Evolutionary conservation across 2,797 vertebrate species (phyloP).

Genomic region (Chelonia mydas): DNA sequence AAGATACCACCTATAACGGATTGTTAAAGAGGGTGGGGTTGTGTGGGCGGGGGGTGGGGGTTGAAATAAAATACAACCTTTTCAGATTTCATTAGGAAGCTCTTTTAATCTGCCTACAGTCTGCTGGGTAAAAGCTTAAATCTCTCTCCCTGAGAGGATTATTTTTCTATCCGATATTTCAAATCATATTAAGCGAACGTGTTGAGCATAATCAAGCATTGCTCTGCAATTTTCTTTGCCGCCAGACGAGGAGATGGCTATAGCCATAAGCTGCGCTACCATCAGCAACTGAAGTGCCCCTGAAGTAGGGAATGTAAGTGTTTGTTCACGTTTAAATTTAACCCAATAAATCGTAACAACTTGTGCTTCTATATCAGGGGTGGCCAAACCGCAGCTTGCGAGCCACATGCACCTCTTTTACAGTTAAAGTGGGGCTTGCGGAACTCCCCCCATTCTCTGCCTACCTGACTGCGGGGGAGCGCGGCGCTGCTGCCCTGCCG

Average conservation of each 20-base stretch:
- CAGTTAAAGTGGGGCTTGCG: no score
- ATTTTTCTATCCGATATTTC: background rate
- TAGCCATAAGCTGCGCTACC: background rate
- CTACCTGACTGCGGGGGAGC: no score
- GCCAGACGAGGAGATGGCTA: background rate
- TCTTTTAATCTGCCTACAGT: slow-evolving; percentile 26
- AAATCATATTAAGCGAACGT: background rate
- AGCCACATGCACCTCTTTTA: no score
- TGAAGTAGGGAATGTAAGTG: background rate
- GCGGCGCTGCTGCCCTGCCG: no score
- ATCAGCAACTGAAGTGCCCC: background rate
- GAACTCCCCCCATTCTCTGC: no score
- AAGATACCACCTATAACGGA: background rate
- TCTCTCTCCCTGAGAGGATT: background rate
- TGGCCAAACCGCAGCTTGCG: no score
- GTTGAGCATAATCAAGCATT: background rate
- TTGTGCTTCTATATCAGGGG: background rate
- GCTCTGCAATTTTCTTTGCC: background rate
- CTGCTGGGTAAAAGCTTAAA: slow-evolving; percentile 20
- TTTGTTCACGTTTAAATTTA: background rate
- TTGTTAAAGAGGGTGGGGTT: background rate
- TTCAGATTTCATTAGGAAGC: slow-evolving; percentile 37
- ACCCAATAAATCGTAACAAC: background rate
- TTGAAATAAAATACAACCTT: background rate
- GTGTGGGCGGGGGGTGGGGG: no score